Base-by-base conservation (phyloP, 1,140 invertebrate genomes). In the Scaptodrosophila lebanonensis region DNA sequence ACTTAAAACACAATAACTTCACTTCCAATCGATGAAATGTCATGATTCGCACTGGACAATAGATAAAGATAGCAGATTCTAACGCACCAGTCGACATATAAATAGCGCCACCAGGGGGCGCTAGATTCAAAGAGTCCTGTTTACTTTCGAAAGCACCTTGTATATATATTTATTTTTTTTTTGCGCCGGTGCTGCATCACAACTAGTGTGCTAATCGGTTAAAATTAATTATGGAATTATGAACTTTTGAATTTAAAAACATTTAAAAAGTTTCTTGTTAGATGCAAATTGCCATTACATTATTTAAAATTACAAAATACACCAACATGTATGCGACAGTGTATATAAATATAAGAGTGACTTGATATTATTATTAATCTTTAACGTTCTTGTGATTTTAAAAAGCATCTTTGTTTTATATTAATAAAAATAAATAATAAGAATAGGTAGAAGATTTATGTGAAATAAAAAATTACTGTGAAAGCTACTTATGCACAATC, bases 351-450 rank as follows among this genome's bases (percentile, higher is more conserved):
- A 52, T 67, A 59, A 15, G 12, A 73, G 69, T 79, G 68, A 62
- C 65, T 82, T 79, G 75, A 75, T 59, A 79, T 79, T 69, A 75
- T 52, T 57, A 66, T 47, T 61, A 54, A 40, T 47, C 29, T 50
- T 35, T 48, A 27, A 30, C 40, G 44, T 77, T 47, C 38, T 82
- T 76, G 66, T 59, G 68, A 67, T 82, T 72, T 72, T 59, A 79
- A 85, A 85, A 85, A 85, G 83, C 83, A 85, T 85, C 83, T 85
- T 79, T 85, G 83, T 85, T 83, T 83, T 75, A 45, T 32, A 22
- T 25, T 25, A 4, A n/a, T n/a, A n/a, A n/a, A n/a, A n/a, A n/a
- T n/a, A n/a, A n/a, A n/a, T n/a, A n/a, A n/a, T n/a, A n/a, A n/a
- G n/a, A n/a, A n/a, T n/a, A n/a, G n/a, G n/a, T n/a, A n/a, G n/a